Evolutionary conservation across 2,797 vertebrate species (phyloP).

Genomic region (Masticophis lateralis): DNA sequence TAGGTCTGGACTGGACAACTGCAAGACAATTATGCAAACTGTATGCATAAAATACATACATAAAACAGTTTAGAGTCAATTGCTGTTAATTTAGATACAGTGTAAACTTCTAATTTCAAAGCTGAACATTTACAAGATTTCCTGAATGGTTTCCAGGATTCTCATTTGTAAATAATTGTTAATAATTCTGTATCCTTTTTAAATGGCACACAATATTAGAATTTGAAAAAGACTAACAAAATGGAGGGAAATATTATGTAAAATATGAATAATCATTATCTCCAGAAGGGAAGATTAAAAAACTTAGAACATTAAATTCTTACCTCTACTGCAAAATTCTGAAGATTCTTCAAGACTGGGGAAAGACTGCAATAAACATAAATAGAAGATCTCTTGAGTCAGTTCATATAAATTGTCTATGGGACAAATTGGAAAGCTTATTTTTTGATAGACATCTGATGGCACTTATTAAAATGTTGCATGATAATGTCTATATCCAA

Average conservation of each 20-base stretch:
- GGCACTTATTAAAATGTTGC: neutral
- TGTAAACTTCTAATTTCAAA: neutral
- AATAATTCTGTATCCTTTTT: neutral
- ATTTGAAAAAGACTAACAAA: neutral
- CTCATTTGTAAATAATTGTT: neutral
- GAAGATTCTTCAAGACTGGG: conserved; percentile 66
- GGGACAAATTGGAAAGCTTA: neutral
- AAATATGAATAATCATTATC: neutral
- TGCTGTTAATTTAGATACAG: neutral
- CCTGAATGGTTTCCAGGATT: neutral
- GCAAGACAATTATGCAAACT: neutral
- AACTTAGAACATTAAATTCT: conserved; percentile 40
- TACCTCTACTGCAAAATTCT: conserved; percentile 62
- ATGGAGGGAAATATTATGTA: neutral
- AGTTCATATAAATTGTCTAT: neutral
- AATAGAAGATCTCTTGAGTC: conserved; percentile 11
- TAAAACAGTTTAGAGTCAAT: neutral
- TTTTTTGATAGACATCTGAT: neutral
- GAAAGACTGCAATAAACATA: conserved; percentile 74
- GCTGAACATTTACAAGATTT: neutral
- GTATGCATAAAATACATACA: neutral
- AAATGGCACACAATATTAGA: neutral
- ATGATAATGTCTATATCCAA: neutral
- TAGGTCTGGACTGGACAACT: neutral
- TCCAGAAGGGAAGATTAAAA: neutral